phyloP scores from a whole-genome alignment of 2,888 invertebrate species.

The Exocentrus adspersus region DNA sequence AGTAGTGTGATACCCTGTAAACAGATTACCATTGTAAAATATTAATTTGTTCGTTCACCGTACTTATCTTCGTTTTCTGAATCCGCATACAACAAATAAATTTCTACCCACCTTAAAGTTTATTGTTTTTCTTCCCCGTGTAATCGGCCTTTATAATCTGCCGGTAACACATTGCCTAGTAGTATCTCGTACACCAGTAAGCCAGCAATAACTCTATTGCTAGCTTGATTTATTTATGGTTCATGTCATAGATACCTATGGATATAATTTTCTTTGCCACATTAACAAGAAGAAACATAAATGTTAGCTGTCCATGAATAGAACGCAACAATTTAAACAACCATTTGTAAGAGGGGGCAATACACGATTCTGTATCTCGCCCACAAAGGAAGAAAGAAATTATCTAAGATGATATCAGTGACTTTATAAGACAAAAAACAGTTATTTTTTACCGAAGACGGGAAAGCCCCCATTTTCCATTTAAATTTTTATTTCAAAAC shows the following conservation, averaged over 20 bases:
- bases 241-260: constrained; percentile 8
- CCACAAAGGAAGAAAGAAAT: constrained; percentile 3
- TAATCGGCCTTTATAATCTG: neutral
- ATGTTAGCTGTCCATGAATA: constrained; percentile 21
- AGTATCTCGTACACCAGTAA: constrained; percentile 4
- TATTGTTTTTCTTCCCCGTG: neutral
- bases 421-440: too few relatives aligned
- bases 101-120: neutral
- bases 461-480: too few relatives aligned
- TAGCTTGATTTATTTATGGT: constrained; percentile 16
- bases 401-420: too few relatives aligned
- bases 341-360: constrained; percentile 8
- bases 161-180: neutral
- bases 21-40: too few relatives aligned
- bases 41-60: neutral
- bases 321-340: constrained; percentile 19
- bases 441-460: too few relatives aligned
- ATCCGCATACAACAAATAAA: neutral
- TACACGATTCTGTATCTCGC: constrained; percentile 6
- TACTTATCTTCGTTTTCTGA: neutral
- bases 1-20: too few relatives aligned
- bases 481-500: too few relatives aligned
- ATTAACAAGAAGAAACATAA: constrained; percentile 28
- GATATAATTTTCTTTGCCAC: constrained; percentile 22
- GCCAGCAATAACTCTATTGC: constrained; percentile 4